These are phyloP conservation scores for Pogonocichla stellata DNA, from an alignment of 2,113 vertebrate species.

Conservation along the genomic window DNA sequence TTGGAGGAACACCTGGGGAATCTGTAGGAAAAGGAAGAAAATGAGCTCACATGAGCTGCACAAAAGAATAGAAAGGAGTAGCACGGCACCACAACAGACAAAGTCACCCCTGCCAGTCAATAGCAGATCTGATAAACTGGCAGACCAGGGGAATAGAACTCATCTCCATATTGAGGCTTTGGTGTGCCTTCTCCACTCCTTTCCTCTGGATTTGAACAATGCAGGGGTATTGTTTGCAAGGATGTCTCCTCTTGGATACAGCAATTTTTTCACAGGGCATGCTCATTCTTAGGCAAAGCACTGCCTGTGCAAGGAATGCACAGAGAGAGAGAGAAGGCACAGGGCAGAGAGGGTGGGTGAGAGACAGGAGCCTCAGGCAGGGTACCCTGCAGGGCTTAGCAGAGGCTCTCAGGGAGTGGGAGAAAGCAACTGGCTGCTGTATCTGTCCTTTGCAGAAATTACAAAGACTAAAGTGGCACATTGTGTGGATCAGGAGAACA, in stretches of 20 bases:
- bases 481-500: neutral
- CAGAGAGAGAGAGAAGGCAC: neutral
- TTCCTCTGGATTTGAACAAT: neutral
- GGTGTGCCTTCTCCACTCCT: neutral
- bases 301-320: neutral
- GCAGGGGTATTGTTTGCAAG: neutral
- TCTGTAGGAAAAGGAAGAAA: conserved; percentile 72
- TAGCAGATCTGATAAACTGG: neutral
- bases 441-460: neutral
- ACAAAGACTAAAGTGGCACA: neutral
- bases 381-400: neutral
- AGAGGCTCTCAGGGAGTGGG: neutral
- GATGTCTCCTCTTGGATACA: neutral
- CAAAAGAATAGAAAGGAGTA: neutral
- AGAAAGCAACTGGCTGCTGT: neutral
- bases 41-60: neutral
- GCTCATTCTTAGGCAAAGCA: neutral
- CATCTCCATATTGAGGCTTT: neutral
- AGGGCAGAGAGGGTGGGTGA: neutral
- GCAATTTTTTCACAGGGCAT: neutral
- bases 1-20: conserved; percentile 93
- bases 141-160: neutral
- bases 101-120: neutral
- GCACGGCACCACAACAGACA: neutral
- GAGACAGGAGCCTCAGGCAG: neutral